Evolutionary conservation across 2,797 vertebrate species (phyloP).

Genomic region (Onychomys leucogaster): DNA sequence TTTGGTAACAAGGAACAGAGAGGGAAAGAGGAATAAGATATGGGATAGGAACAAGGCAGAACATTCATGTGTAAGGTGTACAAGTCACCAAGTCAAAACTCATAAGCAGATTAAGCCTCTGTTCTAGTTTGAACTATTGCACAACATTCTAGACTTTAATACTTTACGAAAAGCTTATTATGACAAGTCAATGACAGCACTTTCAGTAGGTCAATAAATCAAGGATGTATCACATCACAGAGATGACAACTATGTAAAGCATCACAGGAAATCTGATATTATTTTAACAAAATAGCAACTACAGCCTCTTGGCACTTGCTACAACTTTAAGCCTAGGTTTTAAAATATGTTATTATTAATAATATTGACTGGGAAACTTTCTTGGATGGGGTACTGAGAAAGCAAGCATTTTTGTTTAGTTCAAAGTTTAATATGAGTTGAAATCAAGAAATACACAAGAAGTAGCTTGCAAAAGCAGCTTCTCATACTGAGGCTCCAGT

Average conservation of each 20-base stretch:
- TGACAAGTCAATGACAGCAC: constrained; percentile 88
- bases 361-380: constrained; percentile 78
- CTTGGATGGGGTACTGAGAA: constrained; percentile 61
- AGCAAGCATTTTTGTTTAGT: constrained; percentile 25
- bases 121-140: constrained; percentile 72
- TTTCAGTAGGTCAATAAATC: constrained; percentile 92
- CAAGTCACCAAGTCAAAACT: constrained; percentile 83
- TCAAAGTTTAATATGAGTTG: not conserved
- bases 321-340: constrained; percentile 79
- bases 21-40: not conserved
- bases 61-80: constrained; percentile 88
- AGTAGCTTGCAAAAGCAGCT: constrained; percentile 33
- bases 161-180: constrained; percentile 88
- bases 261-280: constrained; percentile 86
- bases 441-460: not conserved
- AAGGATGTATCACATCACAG: constrained; percentile 87
- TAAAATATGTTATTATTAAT: constrained; percentile 77
- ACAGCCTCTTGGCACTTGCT: constrained; percentile 82
- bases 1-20: constrained; percentile 84
- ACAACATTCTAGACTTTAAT: constrained; percentile 85
- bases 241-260: constrained; percentile 89
- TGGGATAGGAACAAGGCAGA: constrained; percentile 71
- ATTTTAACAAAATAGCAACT: constrained; percentile 86
- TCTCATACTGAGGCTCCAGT: not conserved
- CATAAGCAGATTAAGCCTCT: constrained; percentile 81